These are phyloP conservation scores for Mythimna loreyi DNA, from an alignment of 2,888 invertebrate genomes.

Conservation along the genomic window DNA sequence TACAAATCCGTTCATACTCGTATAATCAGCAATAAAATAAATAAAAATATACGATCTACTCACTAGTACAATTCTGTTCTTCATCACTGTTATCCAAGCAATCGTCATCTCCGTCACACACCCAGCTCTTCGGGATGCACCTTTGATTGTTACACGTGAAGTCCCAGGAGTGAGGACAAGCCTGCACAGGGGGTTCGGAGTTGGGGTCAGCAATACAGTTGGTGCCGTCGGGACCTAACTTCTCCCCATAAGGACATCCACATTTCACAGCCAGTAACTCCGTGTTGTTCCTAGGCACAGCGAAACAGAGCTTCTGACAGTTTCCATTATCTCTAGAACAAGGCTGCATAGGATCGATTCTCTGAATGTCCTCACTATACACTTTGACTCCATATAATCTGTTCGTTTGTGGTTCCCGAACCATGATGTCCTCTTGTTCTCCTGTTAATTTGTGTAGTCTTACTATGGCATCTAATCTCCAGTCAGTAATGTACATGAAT, in stretches of 20 bases:
- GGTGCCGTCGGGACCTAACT: conserved; percentile 93
- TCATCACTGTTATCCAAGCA: conserved; percentile 99
- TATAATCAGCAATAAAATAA: background rate
- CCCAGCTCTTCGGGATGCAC: conserved; percentile 98
- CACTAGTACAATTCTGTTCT: conserved; percentile 98
- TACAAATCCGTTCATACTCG: background rate
- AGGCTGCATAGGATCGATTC: conserved; percentile 94
- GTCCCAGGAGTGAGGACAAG: conserved; percentile 97
- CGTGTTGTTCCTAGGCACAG: conserved; percentile 93
- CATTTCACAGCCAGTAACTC: conserved; percentile 92
- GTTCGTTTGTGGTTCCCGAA: conserved; percentile 97
- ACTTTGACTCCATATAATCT: conserved; percentile 97
- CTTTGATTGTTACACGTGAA: conserved; percentile 98
- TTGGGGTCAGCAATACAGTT: conserved; percentile 95
- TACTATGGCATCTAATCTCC: conserved; percentile 98
- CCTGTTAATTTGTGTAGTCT: conserved; percentile 97
- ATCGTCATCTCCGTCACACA: conserved; percentile 99
- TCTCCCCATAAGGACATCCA: conserved; percentile 98
- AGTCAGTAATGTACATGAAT: conserved; percentile 99
- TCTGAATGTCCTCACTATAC: conserved; percentile 94
- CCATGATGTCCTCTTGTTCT: conserved; percentile 96
- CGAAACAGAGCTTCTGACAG: conserved; percentile 99
- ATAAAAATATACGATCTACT: conserved; percentile 75
- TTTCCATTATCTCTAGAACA: conserved; percentile 96
- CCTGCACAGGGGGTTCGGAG: conserved; percentile 96